Percentiles rank a stretch among this genome's conserved stretches.
Evolutionary conservation across 1,140 invertebrate genomes (phyloP).

Genomic region (Pollicipes pollicipes): DNA sequence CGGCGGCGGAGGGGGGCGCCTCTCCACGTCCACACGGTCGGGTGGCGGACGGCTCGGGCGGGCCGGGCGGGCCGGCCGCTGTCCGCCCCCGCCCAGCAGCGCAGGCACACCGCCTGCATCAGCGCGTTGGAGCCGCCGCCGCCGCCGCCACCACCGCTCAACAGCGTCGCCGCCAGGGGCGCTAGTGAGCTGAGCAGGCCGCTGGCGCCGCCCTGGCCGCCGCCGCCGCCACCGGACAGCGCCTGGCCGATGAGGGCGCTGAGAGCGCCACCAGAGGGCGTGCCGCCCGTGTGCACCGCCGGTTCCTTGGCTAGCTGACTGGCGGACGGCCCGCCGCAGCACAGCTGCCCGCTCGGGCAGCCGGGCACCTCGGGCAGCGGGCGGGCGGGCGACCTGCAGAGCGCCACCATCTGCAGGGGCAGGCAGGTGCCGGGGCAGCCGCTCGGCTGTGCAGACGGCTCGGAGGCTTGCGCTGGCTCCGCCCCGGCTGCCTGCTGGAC

Average conservation of each 20-base stretch:
- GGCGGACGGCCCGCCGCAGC: too few relatives aligned
- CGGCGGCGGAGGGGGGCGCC: conserved; percentile 12
- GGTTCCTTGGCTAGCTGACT: neutral
- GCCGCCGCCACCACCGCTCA: neutral
- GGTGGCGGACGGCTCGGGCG: neutral
- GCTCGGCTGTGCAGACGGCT: too few relatives aligned
- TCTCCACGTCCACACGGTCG: conserved; percentile 11
- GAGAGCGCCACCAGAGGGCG: neutral
- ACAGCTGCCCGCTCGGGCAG: too few relatives aligned
- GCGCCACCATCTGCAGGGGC: too few relatives aligned
- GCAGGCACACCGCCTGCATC: neutral
- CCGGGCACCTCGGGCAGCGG: too few relatives aligned
- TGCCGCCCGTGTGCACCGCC: neutral
- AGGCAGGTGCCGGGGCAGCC: too few relatives aligned
- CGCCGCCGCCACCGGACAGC: neutral
- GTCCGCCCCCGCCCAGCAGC: neutral
- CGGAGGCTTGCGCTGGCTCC: too few relatives aligned
- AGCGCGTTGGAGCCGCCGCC: neutral
- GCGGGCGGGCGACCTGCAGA: too few relatives aligned
- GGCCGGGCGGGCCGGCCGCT: neutral
- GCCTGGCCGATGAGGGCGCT: neutral
- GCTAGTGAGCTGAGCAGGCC: neutral
- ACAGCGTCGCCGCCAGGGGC: neutral
- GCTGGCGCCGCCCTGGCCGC: too few relatives aligned
- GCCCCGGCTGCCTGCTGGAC: too few relatives aligned